These are phyloP conservation scores for Pelodytes ibericus DNA, from an alignment of 2,797 vertebrate genomes.

Conservation along the genomic window DNA sequence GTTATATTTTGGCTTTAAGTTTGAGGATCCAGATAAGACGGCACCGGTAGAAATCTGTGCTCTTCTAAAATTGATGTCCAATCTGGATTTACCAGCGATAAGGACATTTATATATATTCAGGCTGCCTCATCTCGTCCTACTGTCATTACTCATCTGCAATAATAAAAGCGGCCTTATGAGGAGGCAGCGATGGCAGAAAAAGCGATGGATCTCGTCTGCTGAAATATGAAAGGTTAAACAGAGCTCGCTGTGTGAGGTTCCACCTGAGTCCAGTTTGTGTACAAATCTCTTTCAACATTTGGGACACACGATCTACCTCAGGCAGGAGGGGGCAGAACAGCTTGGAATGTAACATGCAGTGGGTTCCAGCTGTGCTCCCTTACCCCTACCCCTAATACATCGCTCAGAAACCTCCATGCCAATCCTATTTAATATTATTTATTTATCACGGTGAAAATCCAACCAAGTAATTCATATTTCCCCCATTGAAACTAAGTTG, in stretches of 20 bases:
- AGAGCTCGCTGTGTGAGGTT: slow-evolving; percentile 56
- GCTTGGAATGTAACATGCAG: slow-evolving; percentile 58
- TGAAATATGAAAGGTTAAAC: slow-evolving; percentile 56
- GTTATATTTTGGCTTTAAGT: too few species aligned
- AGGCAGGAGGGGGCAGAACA: slow-evolving; percentile 61
- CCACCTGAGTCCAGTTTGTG: slow-evolving; percentile 59
- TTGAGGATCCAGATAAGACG: too few species aligned
- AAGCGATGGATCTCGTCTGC: slow-evolving; percentile 32
- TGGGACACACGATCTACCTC: slow-evolving; percentile 61
- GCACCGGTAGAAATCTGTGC: too few species aligned
- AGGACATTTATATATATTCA: background rate
- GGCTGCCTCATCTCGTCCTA: slow-evolving; percentile 3
- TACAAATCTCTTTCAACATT: slow-evolving; percentile 66
- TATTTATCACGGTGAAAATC: too few species aligned
- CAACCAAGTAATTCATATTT: too few species aligned
- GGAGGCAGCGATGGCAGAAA: slow-evolving; percentile 46
- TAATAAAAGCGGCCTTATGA: slow-evolving; percentile 27
- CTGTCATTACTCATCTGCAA: slow-evolving; percentile 22
- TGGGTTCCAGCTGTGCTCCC: slow-evolving; percentile 58
- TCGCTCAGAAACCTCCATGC: slow-evolving; percentile 17
- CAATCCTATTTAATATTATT: too few species aligned
- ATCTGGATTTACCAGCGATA: too few species aligned
- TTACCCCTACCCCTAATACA: slow-evolving; percentile 37
- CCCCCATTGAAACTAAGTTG: too few species aligned
- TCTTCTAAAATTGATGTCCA: too few species aligned